Evolutionary conservation across 2,888 invertebrate genomes (phyloP).

Genomic region (Leptinotarsa tumamoca): DNA sequence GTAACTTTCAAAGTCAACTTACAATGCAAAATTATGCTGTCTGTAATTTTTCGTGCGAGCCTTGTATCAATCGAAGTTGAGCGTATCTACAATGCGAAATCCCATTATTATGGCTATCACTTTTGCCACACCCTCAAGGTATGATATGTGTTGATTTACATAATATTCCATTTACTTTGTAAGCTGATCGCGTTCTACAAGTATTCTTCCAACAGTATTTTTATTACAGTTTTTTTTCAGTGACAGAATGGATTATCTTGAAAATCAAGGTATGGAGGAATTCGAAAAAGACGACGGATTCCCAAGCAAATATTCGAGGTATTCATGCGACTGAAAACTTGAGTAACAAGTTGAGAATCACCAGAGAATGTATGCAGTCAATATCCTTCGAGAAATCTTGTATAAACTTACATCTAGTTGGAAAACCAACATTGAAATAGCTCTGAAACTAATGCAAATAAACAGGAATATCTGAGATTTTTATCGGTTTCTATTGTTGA

Average conservation of each 20-base stretch:
- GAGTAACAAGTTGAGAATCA: constrained; percentile 17
- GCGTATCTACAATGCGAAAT: constrained; percentile 2
- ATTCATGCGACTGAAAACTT: constrained; percentile 15
- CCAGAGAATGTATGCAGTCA: constrained; percentile 17
- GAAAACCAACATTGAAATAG: constrained; percentile 8
- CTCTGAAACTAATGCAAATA: not conserved
- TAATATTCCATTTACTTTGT: constrained; percentile 20
- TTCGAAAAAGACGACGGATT: constrained; percentile 17
- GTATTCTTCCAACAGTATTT: constrained; percentile 13
- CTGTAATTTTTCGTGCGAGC: not conserved
- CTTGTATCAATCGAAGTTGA: not conserved
- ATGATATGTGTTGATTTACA: constrained; percentile 13
- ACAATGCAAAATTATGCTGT: too few relatives aligned
- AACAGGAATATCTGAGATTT: constrained; percentile 6
- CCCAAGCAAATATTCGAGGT: constrained; percentile 13
- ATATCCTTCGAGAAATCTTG: constrained; percentile 16
- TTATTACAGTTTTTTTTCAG: constrained; percentile 16
- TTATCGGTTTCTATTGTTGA: not conserved
- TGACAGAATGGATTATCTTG: constrained; percentile 12
- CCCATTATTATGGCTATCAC: constrained; percentile 19
- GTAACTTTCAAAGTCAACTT: too few relatives aligned
- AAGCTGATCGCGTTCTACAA: constrained; percentile 9
- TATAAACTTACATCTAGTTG: constrained; percentile 13
- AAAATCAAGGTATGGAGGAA: constrained; percentile 14
- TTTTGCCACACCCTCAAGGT: constrained; percentile 19